Evolutionary conservation across 1,140 invertebrate species (phyloP).

Genomic region (Drosophila sturtevanti): DNA sequence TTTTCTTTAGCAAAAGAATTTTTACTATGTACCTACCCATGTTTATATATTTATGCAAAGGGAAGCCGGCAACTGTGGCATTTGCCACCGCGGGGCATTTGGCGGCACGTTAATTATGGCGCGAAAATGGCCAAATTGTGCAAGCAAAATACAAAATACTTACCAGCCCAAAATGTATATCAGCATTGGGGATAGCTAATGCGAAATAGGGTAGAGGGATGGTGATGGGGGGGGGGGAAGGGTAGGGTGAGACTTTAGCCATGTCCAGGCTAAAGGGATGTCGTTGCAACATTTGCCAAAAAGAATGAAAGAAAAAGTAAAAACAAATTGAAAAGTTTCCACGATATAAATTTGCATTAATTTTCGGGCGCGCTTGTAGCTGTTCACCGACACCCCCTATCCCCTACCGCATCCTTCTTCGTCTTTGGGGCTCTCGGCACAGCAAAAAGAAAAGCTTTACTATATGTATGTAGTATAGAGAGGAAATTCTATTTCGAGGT

Average conservation of each 20-base stretch:
- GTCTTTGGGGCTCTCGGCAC: neutral
- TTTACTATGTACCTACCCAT: neutral
- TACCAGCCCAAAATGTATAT: slow-evolving; percentile 16
- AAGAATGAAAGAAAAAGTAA: slow-evolving; percentile 36
- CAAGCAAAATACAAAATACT: slow-evolving; percentile 59
- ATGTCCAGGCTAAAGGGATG: slow-evolving; percentile 31
- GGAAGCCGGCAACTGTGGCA: slow-evolving; percentile 20
- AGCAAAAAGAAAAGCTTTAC: neutral
- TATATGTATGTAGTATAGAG: neutral
- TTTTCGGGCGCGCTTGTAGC: slow-evolving; percentile 52
- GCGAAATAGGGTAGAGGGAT: no score
- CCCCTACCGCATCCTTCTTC: no score
- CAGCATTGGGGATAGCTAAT: no score
- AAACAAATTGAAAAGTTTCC: slow-evolving; percentile 77
- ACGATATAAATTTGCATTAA: slow-evolving; percentile 77
- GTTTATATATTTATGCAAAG: slow-evolving; percentile 11
- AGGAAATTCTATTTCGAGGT: neutral
- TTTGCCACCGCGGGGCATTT: slow-evolving; percentile 27
- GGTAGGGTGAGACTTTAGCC: neutral
- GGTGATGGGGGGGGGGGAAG: neutral
- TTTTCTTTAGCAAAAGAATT: neutral
- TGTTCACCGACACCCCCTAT: slow-evolving; percentile 5
- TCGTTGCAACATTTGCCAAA: slow-evolving; percentile 37
- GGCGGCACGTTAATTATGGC: slow-evolving; percentile 62
- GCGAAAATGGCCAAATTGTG: slow-evolving; percentile 66